phyloP scores from a whole-genome alignment of 2,797 vertebrate genomes.

The Cottoperca gobio region DNA sequence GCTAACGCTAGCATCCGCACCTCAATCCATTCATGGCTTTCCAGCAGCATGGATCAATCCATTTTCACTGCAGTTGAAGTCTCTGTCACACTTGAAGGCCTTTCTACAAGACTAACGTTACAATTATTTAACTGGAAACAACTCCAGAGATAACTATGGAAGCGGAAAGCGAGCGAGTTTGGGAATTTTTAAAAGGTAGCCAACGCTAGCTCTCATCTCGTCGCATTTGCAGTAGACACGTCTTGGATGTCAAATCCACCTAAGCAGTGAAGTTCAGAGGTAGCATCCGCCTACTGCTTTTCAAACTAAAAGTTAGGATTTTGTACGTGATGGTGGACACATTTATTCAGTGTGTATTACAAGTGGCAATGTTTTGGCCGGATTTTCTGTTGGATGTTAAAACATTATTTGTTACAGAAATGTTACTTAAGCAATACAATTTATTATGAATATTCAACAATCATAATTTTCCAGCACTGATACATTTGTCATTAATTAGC shows the following conservation, averaged over 20 bases:
- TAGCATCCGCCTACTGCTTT: slow-evolving; percentile 26
- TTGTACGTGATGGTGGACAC: too few relatives aligned
- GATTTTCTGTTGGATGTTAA: too few relatives aligned
- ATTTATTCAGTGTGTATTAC: too few relatives aligned
- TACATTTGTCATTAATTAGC: too few relatives aligned
- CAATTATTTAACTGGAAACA: background rate
- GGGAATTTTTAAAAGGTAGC: background rate
- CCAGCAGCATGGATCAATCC: slow-evolving; percentile 44
- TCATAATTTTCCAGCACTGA: too few relatives aligned
- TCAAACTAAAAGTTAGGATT: slow-evolving; percentile 37
- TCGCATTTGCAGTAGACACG: slow-evolving; percentile 59
- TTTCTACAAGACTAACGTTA: accelerated
- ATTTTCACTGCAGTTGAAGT: slow-evolving; percentile 25
- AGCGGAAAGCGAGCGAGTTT: background rate
- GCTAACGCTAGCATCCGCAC: slow-evolving; percentile 68
- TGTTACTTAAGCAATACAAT: too few relatives aligned
- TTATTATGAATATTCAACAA: too few relatives aligned
- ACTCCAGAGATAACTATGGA: accelerated
- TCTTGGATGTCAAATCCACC: slow-evolving; percentile 32
- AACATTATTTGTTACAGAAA: too few relatives aligned
- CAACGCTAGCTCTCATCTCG: slow-evolving; percentile 55
- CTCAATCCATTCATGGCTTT: slow-evolving; percentile 57
- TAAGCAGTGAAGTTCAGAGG: background rate
- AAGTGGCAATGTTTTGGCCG: too few relatives aligned
- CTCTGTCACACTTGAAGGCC: background rate